Conservation (phyloP, 2,113 vertebrate species). For the Mus pahari region DNA sequence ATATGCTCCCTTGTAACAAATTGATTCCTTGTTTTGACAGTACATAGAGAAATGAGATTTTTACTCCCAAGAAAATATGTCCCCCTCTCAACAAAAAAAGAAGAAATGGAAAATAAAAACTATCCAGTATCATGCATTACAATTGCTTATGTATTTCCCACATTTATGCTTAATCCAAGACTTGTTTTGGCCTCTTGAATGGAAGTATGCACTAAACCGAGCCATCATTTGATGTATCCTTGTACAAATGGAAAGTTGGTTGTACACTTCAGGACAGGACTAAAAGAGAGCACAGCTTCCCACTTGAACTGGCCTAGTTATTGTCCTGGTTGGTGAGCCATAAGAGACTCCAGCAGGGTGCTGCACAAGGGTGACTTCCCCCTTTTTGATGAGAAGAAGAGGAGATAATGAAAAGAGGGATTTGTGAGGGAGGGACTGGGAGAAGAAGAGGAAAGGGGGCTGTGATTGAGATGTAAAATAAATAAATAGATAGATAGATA, state of each 20-base stretch:
- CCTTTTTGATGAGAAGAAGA: no score
- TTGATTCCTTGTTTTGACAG: conserved; percentile 27
- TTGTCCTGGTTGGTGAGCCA: neutral
- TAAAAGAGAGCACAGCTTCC: neutral
- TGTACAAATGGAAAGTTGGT: neutral
- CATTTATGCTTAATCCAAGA: conserved; percentile 25
- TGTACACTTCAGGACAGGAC: neutral
- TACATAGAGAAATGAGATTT: neutral
- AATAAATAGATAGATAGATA: no score
- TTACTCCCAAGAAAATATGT: conserved; percentile 22
- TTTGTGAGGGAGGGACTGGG: no score
- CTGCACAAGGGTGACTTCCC: no score
- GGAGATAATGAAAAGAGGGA: no score
- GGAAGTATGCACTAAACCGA: conserved; percentile 16
- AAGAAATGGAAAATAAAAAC: neutral
- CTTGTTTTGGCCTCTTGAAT: neutral
- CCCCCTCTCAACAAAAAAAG: neutral
- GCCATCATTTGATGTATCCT: neutral
- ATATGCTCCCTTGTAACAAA: neutral
- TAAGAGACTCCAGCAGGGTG: neutral
- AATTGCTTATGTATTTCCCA: conserved; percentile 13
- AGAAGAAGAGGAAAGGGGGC: no score
- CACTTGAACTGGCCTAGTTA: neutral
- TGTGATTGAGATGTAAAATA: no score
- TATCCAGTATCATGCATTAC: neutral